phyloP scores from a whole-genome alignment of 2,888 invertebrate species.

The Pelosia muscerda region DNA sequence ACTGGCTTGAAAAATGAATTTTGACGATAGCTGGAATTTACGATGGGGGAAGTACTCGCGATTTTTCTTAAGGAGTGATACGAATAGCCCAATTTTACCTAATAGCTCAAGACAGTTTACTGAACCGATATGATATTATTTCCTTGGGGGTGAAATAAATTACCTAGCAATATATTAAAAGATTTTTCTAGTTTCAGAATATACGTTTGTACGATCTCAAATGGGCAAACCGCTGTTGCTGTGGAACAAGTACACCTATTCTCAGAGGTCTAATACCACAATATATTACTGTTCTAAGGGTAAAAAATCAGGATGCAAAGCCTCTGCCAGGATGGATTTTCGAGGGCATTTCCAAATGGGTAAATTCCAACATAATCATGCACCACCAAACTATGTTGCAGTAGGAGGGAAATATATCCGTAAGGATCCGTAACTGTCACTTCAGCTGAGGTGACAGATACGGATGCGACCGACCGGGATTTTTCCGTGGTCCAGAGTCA shows the following conservation, averaged over 20 bases:
- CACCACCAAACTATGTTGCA: background rate
- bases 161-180: too few relatives aligned
- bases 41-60: too few relatives aligned
- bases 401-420: constrained; percentile 1
- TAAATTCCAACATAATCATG: constrained; percentile 3
- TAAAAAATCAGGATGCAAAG: constrained; percentile 1
- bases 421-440: background rate
- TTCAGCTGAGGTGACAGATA: too few relatives aligned
- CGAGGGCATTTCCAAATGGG: background rate
- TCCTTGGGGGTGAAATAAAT: too few relatives aligned
- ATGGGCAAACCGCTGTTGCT: constrained; percentile 16
- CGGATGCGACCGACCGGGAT: too few relatives aligned
- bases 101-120: too few relatives aligned
- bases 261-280: background rate
- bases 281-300: constrained; percentile 12
- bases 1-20: too few relatives aligned
- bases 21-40: too few relatives aligned
- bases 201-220: constrained; percentile 10
- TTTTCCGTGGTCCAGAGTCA: too few relatives aligned
- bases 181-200: constrained; percentile 5
- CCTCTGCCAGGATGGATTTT: constrained; percentile 3
- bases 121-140: too few relatives aligned
- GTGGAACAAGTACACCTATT: constrained; percentile 15
- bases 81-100: too few relatives aligned
- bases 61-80: too few relatives aligned